Conservation (phyloP, 2,888 invertebrate genomes). For the Heteromyza rotundicornis region DNA sequence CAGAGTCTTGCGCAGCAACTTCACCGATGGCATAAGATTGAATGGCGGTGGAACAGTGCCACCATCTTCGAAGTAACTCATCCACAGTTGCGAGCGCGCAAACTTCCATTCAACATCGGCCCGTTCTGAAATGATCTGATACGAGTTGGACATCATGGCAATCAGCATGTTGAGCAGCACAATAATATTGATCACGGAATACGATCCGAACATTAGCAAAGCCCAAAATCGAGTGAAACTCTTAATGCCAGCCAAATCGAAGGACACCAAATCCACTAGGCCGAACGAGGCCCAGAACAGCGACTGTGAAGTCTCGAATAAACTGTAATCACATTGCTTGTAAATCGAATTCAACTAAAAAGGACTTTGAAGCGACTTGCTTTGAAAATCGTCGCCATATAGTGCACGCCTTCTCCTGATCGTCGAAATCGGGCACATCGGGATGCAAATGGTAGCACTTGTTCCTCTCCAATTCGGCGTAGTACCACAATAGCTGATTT, state of each 20-base stretch:
- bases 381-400: conserved; percentile 90
- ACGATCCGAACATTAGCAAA: conserved; percentile 95
- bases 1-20: conserved; percentile 68
- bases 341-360: background rate
- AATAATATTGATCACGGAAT: conserved; percentile 96
- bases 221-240: conserved; percentile 97
- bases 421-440: conserved; percentile 83
- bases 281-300: conserved; percentile 99
- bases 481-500: conserved; percentile 92
- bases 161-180: conserved; percentile 97
- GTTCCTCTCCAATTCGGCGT: conserved; percentile 85
- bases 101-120: conserved; percentile 98
- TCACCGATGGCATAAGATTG: conserved; percentile 89
- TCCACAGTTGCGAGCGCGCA: conserved; percentile 94
- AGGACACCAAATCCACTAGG: conserved; percentile 90
- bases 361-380: conserved; percentile 63
- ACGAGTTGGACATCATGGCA: conserved; percentile 99
- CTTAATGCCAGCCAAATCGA: conserved; percentile 93
- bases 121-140: conserved; percentile 95
- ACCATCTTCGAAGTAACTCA: conserved; percentile 94
- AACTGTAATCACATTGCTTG: conserved; percentile 66
- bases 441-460: conserved; percentile 80
- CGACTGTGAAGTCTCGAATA: conserved; percentile 97
- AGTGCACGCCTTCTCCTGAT: conserved; percentile 80
- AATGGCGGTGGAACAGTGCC: conserved; percentile 94